Evolutionary conservation across 2,113 vertebrate species (phyloP), one percentile per base, ranked within the genome.

Genomic region (Osmerus mordax): DNA sequence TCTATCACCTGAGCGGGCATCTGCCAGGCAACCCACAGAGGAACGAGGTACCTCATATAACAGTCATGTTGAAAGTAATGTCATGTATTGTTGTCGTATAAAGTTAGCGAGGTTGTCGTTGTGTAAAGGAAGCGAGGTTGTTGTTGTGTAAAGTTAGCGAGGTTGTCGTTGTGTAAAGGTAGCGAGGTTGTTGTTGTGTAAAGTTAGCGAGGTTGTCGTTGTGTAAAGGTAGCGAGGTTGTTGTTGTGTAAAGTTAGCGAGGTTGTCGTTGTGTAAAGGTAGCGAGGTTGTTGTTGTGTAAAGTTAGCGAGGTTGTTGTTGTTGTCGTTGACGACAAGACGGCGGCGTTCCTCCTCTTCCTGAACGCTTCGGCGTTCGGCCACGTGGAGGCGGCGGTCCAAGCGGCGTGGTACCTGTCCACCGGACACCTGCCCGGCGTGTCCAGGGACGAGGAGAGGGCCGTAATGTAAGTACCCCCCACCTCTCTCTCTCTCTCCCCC

Each of bases 391-490:
- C 93, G 0, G 92, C 93, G 0, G 76, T 97, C 74, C 86, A 94
- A 69, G 94, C 91, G 0, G 95, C 95, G 1, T 87, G 90, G 56
- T 94, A 92, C 83, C 95, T 96, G 36, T 92, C 95, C 3, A 93
- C 93, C 18, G 97, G 96, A 86, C 90, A 88, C 78, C 91, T 96
- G 86, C 78, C 87, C 69, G 92, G 90, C 1, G 92, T 95, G 79
- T 86, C 89, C 11, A 91, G 91, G 79, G 93, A 98, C 73, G 92
- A 89, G 0, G 87, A 92, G 87, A 93, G 89, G 75, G 96, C 95
- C 14, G 94, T 97, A 64, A 87, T 92, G 96, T 99, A 92, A 95
- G 93, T 77, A 70, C 70, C 71, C 81, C 81, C 5, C 36, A 11
- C 8, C 36, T 9, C 36, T 41, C 36, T 41, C 36, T 32, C 6